These are phyloP conservation scores for Drosophila lini DNA, from an alignment of 1,140 invertebrate genomes.

Conservation along the genomic window DNA sequence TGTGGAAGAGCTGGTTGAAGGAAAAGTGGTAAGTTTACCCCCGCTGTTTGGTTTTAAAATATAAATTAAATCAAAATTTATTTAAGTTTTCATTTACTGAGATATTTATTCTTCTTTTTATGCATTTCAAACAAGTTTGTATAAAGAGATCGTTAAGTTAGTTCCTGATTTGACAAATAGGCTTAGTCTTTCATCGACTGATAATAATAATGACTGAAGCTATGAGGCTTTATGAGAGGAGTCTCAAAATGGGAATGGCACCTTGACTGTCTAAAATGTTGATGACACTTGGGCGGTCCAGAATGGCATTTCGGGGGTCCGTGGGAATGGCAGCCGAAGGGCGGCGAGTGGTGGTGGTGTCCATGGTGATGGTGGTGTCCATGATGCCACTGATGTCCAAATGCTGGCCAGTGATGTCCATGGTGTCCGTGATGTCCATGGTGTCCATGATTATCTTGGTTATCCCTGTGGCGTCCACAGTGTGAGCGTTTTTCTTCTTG, in stretches of 20 bases:
- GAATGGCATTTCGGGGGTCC: slow-evolving; percentile 4
- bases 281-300: background rate
- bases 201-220: slow-evolving; percentile 30
- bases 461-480: background rate
- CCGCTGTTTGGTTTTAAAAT: background rate
- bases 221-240: background rate
- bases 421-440: background rate
- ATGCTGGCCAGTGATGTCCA: slow-evolving; percentile 5
- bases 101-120: background rate
- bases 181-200: slow-evolving; percentile 28
- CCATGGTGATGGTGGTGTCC: slow-evolving; percentile 20
- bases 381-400: slow-evolving; percentile 6
- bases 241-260: slow-evolving; percentile 4
- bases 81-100: too few relatives aligned
- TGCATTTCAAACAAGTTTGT: background rate
- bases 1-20: slow-evolving; percentile 89
- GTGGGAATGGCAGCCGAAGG: background rate
- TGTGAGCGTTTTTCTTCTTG: slow-evolving; percentile 17
- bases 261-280: slow-evolving; percentile 1
- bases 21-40: slow-evolving; percentile 87
- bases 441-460: background rate
- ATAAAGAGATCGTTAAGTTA: background rate
- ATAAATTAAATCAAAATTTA: background rate
- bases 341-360: background rate
- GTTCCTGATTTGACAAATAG: background rate